Evolutionary conservation across 2,888 invertebrate species (phyloP), one percentile per base, ranked within the genome.

Genomic region (Frankliniella intonsa): DNA sequence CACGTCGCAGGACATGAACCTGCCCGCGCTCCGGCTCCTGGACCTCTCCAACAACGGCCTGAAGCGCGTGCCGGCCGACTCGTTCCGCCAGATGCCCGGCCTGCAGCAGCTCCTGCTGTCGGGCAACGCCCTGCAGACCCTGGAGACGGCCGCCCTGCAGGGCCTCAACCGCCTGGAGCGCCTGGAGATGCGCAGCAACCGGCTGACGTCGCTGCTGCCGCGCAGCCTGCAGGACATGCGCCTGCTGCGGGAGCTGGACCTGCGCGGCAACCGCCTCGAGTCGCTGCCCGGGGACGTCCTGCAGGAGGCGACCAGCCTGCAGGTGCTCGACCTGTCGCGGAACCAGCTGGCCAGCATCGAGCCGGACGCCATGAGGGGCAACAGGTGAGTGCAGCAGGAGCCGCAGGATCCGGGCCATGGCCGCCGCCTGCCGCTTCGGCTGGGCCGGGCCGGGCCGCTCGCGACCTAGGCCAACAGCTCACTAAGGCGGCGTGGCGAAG

Each of bases 31-130:
- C 80, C 90, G 93, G 86, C 91, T 93, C 86, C 87, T 95, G 50
- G 95, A 96, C 87, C 89, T 95, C 80, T 93, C 94, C 80, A 91
- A 90, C 80, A 96, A 96, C 86, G 92, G 92, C 1, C 91, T 96
- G 81, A 92, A 93, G 85, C 91, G 91, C 86, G 90, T 96, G 81
- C 90, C 92, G 0, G 89, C 91, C 19, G 92, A 92, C 19, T 90
- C 91, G 1, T 89, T 95, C 84, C 91, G 91, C 85, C 91, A 91
- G 38, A 88, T 95, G 14, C 91, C 92, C 0, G 92, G 92, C 86
- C 88, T 96, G 84, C 89, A 92, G 81, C 90, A 92, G 83, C 88
- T 96, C 27, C 92, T 92, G 86, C 88, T 96, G 84, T 93, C 92
- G 50, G 92, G 93, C 83, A 96, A 96, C 86, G 91, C 92, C 0